Evolutionary conservation across 2,113 vertebrate species (phyloP), one percentile per base, ranked within the genome.

Genomic region (Apus apus): DNA sequence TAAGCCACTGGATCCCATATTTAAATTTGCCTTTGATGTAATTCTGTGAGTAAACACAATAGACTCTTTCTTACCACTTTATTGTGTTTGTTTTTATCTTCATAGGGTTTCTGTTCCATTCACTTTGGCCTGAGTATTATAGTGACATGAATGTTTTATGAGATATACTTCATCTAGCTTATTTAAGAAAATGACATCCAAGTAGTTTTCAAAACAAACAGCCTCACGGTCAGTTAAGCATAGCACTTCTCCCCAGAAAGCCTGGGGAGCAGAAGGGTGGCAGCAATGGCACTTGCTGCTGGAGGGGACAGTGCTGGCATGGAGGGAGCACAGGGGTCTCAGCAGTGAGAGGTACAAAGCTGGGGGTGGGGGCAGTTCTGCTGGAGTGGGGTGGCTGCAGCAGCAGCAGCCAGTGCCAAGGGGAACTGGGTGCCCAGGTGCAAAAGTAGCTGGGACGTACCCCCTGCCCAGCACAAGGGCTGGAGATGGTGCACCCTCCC

Each of bases 351-450:
- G 56, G 14, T 32, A 36, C 6, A 12, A 51, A 58, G 57, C 53
- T 5, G 20, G 0, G 0, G 17, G 10, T 38, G 0, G 0, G 48
- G 85, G 34, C 58, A 58, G 34, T 4, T 18, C 21, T 89, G 68
- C 22, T 1, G 0, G 0, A 45, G 43, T 3, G 0, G 20, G 36
- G 40, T 30, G 56, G 57, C 65, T 89, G 78, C 85, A 77, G 82
- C 62, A 60, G 74, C 68, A 72, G 84, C 58, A 4, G 7, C 27
- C 27, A n/a, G 11, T 18, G 30, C 38, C 67, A 56, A 32, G 40
- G 50, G 70, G 48, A 82, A 43, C 10, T 3, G 2, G n/a, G 38
- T 54, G 38, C n/a, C 57, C 30, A 30, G 11, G 40, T 34, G 34
- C 34, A 62, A 60, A 48, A 82, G 32, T 5, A 79, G 53, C 26